These are phyloP conservation scores for Patella depressa DNA, from an alignment of 2,888 invertebrate genomes.

Conservation along the genomic window DNA sequence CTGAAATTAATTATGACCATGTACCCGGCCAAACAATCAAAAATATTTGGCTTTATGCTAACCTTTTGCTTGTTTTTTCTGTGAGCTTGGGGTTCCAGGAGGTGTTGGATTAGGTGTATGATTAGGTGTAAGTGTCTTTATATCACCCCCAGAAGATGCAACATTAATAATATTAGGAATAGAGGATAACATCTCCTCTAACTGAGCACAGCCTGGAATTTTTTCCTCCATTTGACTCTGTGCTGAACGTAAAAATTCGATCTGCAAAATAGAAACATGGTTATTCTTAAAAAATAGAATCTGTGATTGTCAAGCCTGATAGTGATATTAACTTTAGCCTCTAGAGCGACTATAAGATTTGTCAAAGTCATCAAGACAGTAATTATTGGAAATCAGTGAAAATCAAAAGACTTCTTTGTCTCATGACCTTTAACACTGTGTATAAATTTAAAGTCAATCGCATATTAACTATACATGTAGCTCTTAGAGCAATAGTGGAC, in stretches of 20 bases:
- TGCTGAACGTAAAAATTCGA: conserved; percentile 69
- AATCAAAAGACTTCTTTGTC: background rate
- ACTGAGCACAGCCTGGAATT: conserved; percentile 65
- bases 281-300: no score
- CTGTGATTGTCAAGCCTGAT: background rate
- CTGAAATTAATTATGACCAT: no score
- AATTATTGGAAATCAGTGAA: background rate
- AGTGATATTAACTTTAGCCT: no score
- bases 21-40: no score
- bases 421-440: no score
- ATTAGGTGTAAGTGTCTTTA: conserved; percentile 34
- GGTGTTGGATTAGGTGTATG: conserved; percentile 58
- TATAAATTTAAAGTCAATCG: no score
- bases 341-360: no score
- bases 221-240: conserved; percentile 55
- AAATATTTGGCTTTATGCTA: background rate
- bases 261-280: conserved; percentile 53
- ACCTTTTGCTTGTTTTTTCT: conserved; percentile 49
- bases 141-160: conserved; percentile 23
- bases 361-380: no score
- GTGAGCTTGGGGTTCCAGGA: conserved; percentile 60
- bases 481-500: no score
- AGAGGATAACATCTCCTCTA: conserved; percentile 69
- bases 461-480: no score
- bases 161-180: conserved; percentile 59